These are phyloP conservation scores for Nipponia nippon DNA, from an alignment of 2,113 vertebrate genomes.

Conservation along the genomic window DNA sequence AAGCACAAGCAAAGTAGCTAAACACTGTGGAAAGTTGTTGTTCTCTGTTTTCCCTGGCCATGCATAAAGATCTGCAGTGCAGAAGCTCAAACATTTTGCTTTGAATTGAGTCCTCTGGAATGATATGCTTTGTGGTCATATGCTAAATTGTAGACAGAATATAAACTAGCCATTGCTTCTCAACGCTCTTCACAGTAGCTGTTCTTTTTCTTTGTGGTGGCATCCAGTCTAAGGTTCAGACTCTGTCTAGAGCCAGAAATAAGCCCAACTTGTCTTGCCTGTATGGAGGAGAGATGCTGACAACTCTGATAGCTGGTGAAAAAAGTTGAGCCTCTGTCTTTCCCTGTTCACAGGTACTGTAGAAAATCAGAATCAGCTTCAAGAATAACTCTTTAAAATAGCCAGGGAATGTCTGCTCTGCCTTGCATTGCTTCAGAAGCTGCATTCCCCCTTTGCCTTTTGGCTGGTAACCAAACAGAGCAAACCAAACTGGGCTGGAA, in stretches of 20 bases:
- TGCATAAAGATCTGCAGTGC: conserved; percentile 34
- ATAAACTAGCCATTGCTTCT: background rate
- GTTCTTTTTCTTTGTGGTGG: background rate
- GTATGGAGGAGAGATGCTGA: background rate
- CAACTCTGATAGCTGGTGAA: background rate
- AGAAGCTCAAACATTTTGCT: conserved; percentile 64
- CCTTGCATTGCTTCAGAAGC: background rate
- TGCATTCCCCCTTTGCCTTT: background rate
- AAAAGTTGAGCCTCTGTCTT: background rate
- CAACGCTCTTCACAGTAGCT: background rate
- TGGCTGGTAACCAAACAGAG: background rate
- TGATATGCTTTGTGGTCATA: conserved; percentile 45
- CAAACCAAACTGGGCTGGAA: background rate
- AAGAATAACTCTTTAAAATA: background rate
- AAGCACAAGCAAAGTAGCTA: conserved; percentile 60
- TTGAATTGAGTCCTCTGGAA: conserved; percentile 58
- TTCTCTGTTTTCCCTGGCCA: conserved; percentile 72
- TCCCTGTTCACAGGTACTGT: background rate
- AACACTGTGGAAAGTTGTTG: conserved; percentile 72
- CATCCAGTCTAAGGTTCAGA: background rate
- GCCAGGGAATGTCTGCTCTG: background rate
- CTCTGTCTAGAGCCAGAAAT: background rate
- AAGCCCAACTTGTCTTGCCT: background rate
- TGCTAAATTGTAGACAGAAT: conserved; percentile 15
- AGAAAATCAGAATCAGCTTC: background rate